These are phyloP conservation scores for Corvus moneduloides DNA, from an alignment of 2,113 vertebrate species.

Conservation along the genomic window DNA sequence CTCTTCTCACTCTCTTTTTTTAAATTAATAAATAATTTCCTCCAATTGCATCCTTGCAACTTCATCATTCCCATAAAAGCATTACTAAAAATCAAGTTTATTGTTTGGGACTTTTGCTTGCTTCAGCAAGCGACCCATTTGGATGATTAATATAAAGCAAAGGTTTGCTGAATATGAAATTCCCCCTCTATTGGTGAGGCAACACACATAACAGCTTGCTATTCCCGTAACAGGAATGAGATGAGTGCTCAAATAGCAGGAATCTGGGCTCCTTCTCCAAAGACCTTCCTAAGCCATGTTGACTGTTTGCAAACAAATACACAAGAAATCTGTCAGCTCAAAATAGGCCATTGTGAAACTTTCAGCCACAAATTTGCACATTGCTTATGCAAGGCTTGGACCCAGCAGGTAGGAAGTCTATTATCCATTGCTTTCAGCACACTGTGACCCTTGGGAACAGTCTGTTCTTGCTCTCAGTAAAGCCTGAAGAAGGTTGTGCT, in stretches of 20 bases:
- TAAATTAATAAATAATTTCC: neutral
- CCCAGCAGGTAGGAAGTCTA: neutral
- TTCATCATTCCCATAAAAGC: neutral
- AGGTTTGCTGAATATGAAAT: neutral
- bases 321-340: neutral
- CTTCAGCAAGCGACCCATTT: neutral
- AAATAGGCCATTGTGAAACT: neutral
- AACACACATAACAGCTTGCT: neutral
- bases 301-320: neutral
- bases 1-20: neutral
- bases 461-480: neutral
- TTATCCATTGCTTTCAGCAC: neutral
- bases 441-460: neutral
- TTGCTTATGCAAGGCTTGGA: neutral
- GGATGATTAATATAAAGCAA: neutral
- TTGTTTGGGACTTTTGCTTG: no score
- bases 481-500: neutral
- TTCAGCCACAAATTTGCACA: neutral
- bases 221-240: neutral
- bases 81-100: neutral
- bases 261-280: neutral
- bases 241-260: neutral
- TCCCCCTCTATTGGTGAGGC: neutral
- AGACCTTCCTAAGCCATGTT: neutral
- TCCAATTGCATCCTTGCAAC: neutral